Percentiles rank a stretch among this genome's conserved stretches.
phyloP scores from a whole-genome alignment of 2,113 vertebrate genomes.

The Phylloscopus trochilus region DNA sequence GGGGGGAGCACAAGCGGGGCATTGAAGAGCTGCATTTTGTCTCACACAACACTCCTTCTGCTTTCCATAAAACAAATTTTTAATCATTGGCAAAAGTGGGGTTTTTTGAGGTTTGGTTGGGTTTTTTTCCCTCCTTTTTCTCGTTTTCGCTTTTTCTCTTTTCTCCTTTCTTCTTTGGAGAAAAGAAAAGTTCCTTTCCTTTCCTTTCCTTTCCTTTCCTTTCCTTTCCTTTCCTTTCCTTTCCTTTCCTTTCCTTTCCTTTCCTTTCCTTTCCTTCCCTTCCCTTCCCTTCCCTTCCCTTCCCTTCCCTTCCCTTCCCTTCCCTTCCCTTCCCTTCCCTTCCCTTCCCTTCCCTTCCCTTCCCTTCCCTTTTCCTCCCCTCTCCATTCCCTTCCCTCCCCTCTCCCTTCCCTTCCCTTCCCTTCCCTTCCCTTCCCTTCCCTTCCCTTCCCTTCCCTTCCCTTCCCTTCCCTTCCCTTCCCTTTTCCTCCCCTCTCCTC shows the following conservation, averaged over 20 bases:
- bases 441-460: rapidly evolving
- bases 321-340: too few species aligned
- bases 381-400: too few species aligned
- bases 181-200: too few species aligned
- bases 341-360: too few species aligned
- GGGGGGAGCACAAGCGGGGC: background rate
- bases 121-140: rapidly evolving
- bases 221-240: rapidly evolving
- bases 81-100: background rate
- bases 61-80: background rate
- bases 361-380: too few species aligned
- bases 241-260: too few species aligned
- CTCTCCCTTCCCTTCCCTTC: rapidly evolving
- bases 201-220: rapidly evolving
- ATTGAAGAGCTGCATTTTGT: background rate
- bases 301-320: too few species aligned
- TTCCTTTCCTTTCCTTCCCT: background rate
- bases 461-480: rapidly evolving
- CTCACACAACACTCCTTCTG: background rate
- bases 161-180: rapidly evolving
- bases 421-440: rapidly evolving
- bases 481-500: too few species aligned
- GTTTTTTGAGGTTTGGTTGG: too few species aligned
- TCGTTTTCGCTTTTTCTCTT: rapidly evolving
- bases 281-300: too few species aligned